Evolutionary conservation across 1,140 invertebrate genomes (phyloP), one percentile per base, ranked within the genome.

Genomic region (Vanessa atalanta): DNA sequence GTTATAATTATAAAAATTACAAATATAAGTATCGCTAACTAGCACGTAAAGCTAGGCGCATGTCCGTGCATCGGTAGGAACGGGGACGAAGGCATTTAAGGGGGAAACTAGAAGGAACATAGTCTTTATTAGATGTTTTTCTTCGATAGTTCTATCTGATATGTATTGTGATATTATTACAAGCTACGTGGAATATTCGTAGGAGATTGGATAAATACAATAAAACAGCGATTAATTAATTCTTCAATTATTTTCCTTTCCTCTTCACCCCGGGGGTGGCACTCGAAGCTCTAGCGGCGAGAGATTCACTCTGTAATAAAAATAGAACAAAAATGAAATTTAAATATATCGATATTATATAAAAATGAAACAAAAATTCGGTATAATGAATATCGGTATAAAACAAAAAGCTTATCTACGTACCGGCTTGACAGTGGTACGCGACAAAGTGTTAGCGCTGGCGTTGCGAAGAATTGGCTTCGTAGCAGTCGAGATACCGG

Each of bases 221-320:
- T 87, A 87, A 83, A 86, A 84, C 88, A 86, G 83, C 79, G 79
- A 88, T 87, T 84, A 76, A 78, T 70, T 81, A 83, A 79, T 88
- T 77, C 83, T 79, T 76, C 48, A 80, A 69, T 93, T 91, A 93
- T 93, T 93, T 93, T 74, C 90, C 90, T 87, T 93, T 93, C 80
- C 92, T 92, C 79, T 92, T 93, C 8, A 87, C 81, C 43, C 85
- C 93, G 31, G 93, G 93, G 8, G 93, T 93, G 47, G 89, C 85
- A 74, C 93, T 93, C 20, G 89, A 77, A 3, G 92, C 85, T 79
- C 92, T 79, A 43, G 79, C 85, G 47, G 23, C 53, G 53, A 79
- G 73, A 6, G 77, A 70, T 50, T 88, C 84, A 71, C 75, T 86
- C 90, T 92, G 85, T 65, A 76, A 73, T 66, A 69, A 37, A 73